Conservation (phyloP, 2,113 vertebrate species). For the Saccopteryx leptura region DNA sequence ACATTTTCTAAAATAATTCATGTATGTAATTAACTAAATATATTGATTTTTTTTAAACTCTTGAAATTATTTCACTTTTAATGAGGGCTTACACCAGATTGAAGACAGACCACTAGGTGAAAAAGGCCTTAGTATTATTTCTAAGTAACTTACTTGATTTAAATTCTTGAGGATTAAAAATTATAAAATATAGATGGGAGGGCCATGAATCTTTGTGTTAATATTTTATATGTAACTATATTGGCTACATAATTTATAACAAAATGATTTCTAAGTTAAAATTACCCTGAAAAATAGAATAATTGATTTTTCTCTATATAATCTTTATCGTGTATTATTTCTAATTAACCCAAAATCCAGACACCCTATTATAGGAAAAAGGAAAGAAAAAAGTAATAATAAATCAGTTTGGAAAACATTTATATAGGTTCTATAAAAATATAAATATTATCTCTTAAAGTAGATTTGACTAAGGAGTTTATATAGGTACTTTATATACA, state of each 20-base stretch:
- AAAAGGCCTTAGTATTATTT: neutral
- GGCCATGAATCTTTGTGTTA: constrained; percentile 12
- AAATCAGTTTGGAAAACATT: neutral
- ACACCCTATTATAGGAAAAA: constrained; percentile 10
- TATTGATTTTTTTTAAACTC: neutral
- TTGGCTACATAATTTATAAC: constrained; percentile 24
- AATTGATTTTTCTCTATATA: constrained; percentile 61
- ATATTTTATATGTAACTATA: constrained; percentile 34
- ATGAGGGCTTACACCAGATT: neutral
- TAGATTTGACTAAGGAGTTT: neutral
- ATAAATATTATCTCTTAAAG: constrained; percentile 33
- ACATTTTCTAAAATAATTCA: neutral
- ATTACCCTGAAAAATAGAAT: constrained; percentile 39
- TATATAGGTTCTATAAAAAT: neutral
- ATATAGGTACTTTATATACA: neutral
- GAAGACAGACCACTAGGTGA: neutral
- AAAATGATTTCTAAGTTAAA: constrained; percentile 56
- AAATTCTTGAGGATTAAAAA: constrained; percentile 32
- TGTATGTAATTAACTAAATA: neutral
- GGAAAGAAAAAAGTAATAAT: neutral
- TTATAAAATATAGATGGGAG: neutral
- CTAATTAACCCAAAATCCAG: constrained; percentile 61
- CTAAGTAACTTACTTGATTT: constrained; percentile 33
- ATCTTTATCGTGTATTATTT: neutral
- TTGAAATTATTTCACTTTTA: neutral